Conservation (phyloP, 1,140 invertebrate genomes). For the Plectrocnemia conspersa region DNA sequence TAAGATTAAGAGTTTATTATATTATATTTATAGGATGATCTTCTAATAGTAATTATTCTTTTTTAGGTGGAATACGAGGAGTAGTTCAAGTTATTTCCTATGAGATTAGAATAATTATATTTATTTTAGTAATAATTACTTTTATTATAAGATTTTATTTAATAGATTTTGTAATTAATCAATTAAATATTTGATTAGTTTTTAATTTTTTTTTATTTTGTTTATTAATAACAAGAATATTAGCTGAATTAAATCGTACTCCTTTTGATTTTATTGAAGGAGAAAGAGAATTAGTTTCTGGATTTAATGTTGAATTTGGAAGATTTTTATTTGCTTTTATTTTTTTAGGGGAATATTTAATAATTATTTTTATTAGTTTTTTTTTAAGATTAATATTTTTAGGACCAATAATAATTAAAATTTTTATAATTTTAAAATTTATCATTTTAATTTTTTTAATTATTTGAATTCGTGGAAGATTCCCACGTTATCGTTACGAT, state of each 20-base stretch:
- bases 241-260: conserved; percentile 68
- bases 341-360: conserved; percentile 67
- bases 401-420: conserved; percentile 41
- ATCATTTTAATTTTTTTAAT: conserved; percentile 52
- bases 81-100: conserved; percentile 66
- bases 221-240: conserved; percentile 53
- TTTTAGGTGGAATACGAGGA: conserved; percentile 58
- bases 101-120: conserved; percentile 58
- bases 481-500: conserved; percentile 58
- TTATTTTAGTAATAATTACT: conserved; percentile 52
- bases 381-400: conserved; percentile 54
- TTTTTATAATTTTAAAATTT: conserved; percentile 52
- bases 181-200: conserved; percentile 50
- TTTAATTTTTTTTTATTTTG: conserved; percentile 49
- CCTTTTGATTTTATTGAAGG: conserved; percentile 76
- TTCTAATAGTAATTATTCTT: conserved; percentile 63
- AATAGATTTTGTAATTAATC: conserved; percentile 39
- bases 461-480: conserved; percentile 54
- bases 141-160: conserved; percentile 44
- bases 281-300: conserved; percentile 69
- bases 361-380: conserved; percentile 63
- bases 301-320: conserved; percentile 72
- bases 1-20: conserved; percentile 55
- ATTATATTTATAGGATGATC: conserved; percentile 57
- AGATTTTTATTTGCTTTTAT: conserved; percentile 64